Evolutionary conservation across 2,888 invertebrate species (phyloP).

Genomic region (Carterocephalus palaemon): DNA sequence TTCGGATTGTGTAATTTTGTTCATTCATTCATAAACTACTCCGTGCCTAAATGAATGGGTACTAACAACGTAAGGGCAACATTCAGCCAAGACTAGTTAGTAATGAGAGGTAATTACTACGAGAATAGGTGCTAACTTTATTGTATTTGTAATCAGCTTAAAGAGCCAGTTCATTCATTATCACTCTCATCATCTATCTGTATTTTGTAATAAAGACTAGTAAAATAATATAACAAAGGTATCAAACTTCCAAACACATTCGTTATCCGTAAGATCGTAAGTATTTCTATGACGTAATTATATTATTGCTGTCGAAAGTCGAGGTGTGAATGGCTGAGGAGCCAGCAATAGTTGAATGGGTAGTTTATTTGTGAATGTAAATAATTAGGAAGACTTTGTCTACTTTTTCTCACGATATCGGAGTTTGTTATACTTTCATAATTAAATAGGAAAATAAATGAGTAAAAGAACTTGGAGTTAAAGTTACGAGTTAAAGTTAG

Average conservation of each 20-base stretch:
- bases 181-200: too few relatives aligned
- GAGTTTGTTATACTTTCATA: conserved; percentile 14
- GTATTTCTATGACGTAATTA: conserved; percentile 17
- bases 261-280: too few relatives aligned
- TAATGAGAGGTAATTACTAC: too few relatives aligned
- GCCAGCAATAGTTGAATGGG: conserved; percentile 18
- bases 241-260: conserved; percentile 13
- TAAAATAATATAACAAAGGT: too few relatives aligned
- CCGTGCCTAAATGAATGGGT: too few relatives aligned
- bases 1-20: not conserved
- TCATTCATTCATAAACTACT: not conserved
- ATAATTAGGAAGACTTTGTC: conserved; percentile 17
- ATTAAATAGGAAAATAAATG: conserved; percentile 16
- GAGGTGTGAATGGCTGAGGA: conserved; percentile 21
- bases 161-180: too few relatives aligned
- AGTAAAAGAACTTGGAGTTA: conserved; percentile 5
- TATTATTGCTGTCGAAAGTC: conserved; percentile 19
- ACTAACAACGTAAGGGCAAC: too few relatives aligned
- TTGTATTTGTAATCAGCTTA: too few relatives aligned
- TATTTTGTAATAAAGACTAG: too few relatives aligned
- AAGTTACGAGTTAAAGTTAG: not conserved
- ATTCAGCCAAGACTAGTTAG: too few relatives aligned
- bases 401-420: conserved; percentile 21
- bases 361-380: conserved; percentile 24
- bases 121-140: too few relatives aligned